A percentile compares a stretch with the other conserved stretches of the same genome.
These are phyloP conservation scores for Octodon degus DNA, from an alignment of 2,113 vertebrate genomes.

Conservation along the genomic window DNA sequence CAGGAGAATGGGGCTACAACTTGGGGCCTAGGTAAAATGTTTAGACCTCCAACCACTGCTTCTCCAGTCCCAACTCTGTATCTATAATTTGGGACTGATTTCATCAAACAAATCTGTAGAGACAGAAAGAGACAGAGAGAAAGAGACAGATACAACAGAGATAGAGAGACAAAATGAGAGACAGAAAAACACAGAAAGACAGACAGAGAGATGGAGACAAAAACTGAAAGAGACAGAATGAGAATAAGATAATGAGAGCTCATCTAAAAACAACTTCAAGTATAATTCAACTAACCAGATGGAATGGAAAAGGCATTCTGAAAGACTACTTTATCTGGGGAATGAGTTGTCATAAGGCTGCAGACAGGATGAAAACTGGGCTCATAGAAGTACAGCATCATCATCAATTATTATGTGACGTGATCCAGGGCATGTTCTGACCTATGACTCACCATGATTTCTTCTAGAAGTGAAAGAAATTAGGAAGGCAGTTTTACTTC, in stretches of 20 bases:
- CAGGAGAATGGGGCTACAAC: background rate
- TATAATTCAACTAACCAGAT: background rate
- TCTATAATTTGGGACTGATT: background rate
- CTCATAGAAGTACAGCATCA: background rate
- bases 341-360: background rate
- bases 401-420: background rate
- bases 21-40: background rate
- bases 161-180: background rate
- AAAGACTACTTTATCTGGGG: background rate
- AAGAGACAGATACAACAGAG: background rate
- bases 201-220: background rate
- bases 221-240: background rate
- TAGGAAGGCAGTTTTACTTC: background rate
- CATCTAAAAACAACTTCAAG: background rate
- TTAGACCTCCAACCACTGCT: background rate
- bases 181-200: background rate
- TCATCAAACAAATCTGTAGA: background rate
- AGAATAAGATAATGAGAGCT: background rate
- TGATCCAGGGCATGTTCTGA: background rate
- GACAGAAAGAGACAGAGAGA: background rate
- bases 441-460: background rate
- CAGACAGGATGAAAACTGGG: background rate
- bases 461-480: background rate
- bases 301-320: background rate
- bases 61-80: background rate